These are phyloP conservation scores for Heliconius hewitsoni DNA, from an alignment of 1,140 invertebrate species.

Conservation along the genomic window DNA sequence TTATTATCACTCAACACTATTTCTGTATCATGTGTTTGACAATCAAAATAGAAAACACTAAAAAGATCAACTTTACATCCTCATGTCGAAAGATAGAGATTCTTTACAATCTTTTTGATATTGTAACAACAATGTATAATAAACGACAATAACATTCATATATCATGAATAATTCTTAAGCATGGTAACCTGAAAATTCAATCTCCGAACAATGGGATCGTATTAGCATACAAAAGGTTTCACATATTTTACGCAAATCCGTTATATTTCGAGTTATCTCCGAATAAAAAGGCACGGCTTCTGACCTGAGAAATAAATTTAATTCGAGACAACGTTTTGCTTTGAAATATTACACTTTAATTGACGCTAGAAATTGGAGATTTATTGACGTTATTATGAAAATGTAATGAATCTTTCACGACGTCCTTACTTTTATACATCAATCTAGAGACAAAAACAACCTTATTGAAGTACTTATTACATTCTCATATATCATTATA, in stretches of 20 bases:
- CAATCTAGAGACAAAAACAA: background rate
- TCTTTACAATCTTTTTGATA: background rate
- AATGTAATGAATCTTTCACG: background rate
- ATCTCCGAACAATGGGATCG: slow-evolving; percentile 78
- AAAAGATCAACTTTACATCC: too few relatives aligned
- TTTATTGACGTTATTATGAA: slow-evolving; percentile 5
- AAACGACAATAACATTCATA: slow-evolving; percentile 26
- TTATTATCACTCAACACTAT: too few relatives aligned
- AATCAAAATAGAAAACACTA: too few relatives aligned
- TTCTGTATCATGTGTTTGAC: too few relatives aligned
- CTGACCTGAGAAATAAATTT: slow-evolving; percentile 71
- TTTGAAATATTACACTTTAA: slow-evolving; percentile 40
- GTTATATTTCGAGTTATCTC: slow-evolving; percentile 79
- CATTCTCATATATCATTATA: background rate
- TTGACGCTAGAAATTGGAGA: slow-evolving; percentile 7
- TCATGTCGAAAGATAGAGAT: background rate
- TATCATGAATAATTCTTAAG: slow-evolving; percentile 70
- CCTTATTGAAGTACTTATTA: background rate
- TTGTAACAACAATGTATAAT: background rate
- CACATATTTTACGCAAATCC: slow-evolving; percentile 78
- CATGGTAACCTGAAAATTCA: slow-evolving; percentile 76
- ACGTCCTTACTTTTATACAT: background rate
- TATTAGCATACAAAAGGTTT: slow-evolving; percentile 81
- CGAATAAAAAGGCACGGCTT: slow-evolving; percentile 66
- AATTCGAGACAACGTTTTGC: slow-evolving; percentile 46